Evolutionary conservation across 2,888 invertebrate species (phyloP).

Genomic region (Nymphalis urticae): DNA sequence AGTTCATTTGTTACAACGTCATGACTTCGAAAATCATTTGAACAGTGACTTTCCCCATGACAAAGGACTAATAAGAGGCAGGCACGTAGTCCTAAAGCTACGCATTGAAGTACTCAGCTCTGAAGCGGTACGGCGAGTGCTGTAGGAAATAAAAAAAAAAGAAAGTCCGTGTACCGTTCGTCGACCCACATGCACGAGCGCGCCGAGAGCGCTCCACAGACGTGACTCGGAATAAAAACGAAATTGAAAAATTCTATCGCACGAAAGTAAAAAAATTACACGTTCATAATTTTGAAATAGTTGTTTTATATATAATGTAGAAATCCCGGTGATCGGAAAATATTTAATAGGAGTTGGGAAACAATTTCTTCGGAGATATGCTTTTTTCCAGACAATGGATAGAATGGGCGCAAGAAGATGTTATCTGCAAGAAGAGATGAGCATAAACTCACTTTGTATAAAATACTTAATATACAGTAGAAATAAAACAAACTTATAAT

Average conservation of each 20-base stretch:
- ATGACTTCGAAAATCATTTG: constrained; percentile 11
- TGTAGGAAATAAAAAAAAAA: constrained; percentile 64
- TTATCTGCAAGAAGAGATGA: neutral
- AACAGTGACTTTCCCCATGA: constrained; percentile 17
- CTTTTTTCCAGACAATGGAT: neutral
- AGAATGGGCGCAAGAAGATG: neutral
- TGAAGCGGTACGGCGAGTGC: constrained; percentile 25
- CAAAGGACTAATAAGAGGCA: constrained; percentile 27
- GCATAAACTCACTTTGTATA: no score
- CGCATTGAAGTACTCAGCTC: constrained; percentile 14
- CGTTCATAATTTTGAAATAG: constrained; percentile 11
- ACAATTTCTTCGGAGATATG: neutral
- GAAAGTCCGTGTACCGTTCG: constrained; percentile 75
- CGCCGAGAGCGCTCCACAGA: constrained; percentile 42
- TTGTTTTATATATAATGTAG: constrained; percentile 6
- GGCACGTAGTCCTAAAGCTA: constrained; percentile 12
- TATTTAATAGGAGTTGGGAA: neutral
- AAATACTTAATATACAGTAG: no score
- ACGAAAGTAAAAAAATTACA: constrained; percentile 15
- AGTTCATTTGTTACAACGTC: neutral
- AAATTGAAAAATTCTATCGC: constrained; percentile 50
- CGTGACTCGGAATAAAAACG: constrained; percentile 65
- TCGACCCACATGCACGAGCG: constrained; percentile 66
- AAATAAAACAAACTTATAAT: no score
- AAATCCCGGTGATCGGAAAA: neutral